Evolutionary conservation across 2,888 invertebrate species (phyloP).

Genomic region (Xanthostigma xanthostigma): DNA sequence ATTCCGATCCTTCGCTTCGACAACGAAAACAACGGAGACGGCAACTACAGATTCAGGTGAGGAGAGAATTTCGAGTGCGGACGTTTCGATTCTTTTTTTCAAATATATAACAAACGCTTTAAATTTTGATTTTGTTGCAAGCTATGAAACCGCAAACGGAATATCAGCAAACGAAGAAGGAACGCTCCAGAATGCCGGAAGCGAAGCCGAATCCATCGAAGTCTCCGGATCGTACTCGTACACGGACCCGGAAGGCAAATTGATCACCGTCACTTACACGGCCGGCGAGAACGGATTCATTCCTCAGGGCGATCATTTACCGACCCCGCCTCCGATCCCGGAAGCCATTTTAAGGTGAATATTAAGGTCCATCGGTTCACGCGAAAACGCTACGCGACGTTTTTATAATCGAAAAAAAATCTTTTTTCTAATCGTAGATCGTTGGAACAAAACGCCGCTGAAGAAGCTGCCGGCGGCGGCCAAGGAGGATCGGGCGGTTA

Average conservation of each 20-base stretch:
- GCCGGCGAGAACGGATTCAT: slow-evolving; percentile 43
- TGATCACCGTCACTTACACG: slow-evolving; percentile 43
- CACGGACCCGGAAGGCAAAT: slow-evolving; percentile 45
- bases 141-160: slow-evolving; percentile 62
- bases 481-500: slow-evolving; percentile 5
- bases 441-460: slow-evolving; percentile 35
- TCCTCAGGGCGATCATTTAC: slow-evolving; percentile 27
- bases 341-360: slow-evolving; percentile 26
- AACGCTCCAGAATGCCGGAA: slow-evolving; percentile 49
- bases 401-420: slow-evolving; percentile 6
- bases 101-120: not conserved
- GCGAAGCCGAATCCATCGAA: slow-evolving; percentile 44
- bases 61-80: slow-evolving; percentile 11
- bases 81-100: not conserved
- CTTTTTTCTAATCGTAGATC: slow-evolving; percentile 23
- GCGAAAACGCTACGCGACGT: slow-evolving; percentile 15
- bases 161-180: slow-evolving; percentile 62
- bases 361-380: slow-evolving; percentile 14
- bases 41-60: slow-evolving; percentile 31
- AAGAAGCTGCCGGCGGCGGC: slow-evolving; percentile 22
- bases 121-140: slow-evolving; percentile 22
- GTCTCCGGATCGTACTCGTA: slow-evolving; percentile 45
- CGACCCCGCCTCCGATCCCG: slow-evolving; percentile 26
- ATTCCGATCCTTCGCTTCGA: slow-evolving; percentile 27
- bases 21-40: slow-evolving; percentile 30